Percentiles rank a stretch among this genome's conserved stretches.
Evolutionary conservation across 2,888 invertebrate genomes (phyloP).

Genomic region (Drosophila monieri): DNA sequence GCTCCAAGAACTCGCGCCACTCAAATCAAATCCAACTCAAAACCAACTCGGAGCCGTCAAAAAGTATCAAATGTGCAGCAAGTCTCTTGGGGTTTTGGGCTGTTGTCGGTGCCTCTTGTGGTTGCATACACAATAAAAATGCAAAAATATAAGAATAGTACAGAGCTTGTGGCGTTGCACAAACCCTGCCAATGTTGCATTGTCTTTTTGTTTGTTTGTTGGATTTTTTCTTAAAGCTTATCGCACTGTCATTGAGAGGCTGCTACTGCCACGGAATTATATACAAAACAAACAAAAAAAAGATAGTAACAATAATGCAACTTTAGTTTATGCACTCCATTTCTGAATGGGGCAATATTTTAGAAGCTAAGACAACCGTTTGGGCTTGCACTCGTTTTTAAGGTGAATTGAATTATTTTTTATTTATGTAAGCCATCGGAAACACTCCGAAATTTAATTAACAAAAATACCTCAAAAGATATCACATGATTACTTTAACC

Average conservation of each 20-base stretch:
- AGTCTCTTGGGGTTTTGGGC: slow-evolving; percentile 39
- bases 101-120: slow-evolving; percentile 28
- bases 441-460: neutral
- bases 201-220: slow-evolving; percentile 28
- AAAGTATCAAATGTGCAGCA: slow-evolving; percentile 60
- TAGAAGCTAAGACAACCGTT: neutral
- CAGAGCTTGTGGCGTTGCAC: slow-evolving; percentile 64
- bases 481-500: neutral
- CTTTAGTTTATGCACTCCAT: slow-evolving; percentile 31
- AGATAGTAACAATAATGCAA: slow-evolving; percentile 37
- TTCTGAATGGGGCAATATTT: slow-evolving; percentile 34
- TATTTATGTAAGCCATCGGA: slow-evolving; percentile 1
- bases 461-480: neutral
- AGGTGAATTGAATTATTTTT: neutral
- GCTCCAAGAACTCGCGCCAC: slow-evolving; percentile 45
- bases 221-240: slow-evolving; percentile 19
- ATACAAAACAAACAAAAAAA: slow-evolving; percentile 21
- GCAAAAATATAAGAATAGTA: slow-evolving; percentile 61
- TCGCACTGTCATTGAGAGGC: slow-evolving; percentile 38
- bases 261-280: slow-evolving; percentile 31
- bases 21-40: slow-evolving; percentile 36
- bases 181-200: slow-evolving; percentile 60
- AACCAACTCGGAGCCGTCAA: slow-evolving; percentile 48
- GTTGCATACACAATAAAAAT: slow-evolving; percentile 41
- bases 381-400: neutral